These are phyloP conservation scores for Lontra canadensis DNA, from an alignment of 2,113 vertebrate species.

Conservation along the genomic window DNA sequence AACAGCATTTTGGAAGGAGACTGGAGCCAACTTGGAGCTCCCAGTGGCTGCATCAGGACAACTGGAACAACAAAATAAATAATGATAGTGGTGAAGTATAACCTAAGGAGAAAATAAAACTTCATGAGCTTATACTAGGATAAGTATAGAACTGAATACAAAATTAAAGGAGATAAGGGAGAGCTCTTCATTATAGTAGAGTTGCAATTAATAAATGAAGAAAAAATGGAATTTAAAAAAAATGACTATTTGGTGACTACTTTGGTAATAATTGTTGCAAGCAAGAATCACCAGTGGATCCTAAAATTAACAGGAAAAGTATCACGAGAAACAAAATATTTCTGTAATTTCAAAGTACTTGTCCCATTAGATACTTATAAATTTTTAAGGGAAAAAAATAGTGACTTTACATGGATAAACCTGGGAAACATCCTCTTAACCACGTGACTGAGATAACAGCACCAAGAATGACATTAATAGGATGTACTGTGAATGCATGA, in stretches of 20 bases:
- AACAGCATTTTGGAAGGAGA: neutral
- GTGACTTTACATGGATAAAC: neutral
- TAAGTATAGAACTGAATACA: neutral
- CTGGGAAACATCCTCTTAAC: neutral
- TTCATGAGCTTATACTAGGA: neutral
- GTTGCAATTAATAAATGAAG: neutral
- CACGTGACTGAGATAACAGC: neutral
- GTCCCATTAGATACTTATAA: neutral
- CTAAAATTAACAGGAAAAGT: neutral
- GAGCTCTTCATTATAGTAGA: neutral
- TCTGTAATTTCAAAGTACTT: neutral
- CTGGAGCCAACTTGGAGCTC: neutral
- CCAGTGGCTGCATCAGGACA: neutral
- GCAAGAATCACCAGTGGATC: neutral
- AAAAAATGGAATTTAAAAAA: neutral
- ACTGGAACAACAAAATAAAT: neutral
- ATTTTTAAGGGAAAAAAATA: neutral
- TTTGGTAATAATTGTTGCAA: neutral
- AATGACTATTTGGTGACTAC: neutral
- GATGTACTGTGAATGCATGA: neutral
- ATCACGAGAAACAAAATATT: conserved; percentile 11
- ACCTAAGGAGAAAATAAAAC: neutral
- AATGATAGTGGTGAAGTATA: neutral
- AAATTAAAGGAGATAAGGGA: neutral
- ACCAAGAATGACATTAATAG: neutral